Conservation (phyloP, 2,888 invertebrate species). For the Leptopilina myrica region DNA sequence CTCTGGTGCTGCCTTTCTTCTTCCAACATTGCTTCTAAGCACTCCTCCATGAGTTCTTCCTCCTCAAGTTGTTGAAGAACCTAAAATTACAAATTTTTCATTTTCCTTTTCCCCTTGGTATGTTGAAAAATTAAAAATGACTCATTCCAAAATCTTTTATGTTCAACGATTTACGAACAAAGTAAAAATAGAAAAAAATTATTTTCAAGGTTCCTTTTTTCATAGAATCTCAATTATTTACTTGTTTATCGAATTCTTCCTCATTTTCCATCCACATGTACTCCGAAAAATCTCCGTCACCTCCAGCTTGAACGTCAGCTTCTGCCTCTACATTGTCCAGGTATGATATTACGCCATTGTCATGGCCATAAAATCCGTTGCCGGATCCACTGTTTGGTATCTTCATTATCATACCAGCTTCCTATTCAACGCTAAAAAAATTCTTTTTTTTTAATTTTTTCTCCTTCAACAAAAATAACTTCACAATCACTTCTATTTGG, state of each 20-base stretch:
- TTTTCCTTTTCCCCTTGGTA: not conserved
- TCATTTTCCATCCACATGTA: conserved; percentile 97
- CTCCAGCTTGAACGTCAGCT: conserved; percentile 72
- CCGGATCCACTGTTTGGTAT: conserved; percentile 74
- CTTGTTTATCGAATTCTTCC: conserved; percentile 94
- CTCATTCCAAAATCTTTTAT: too few relatives aligned
- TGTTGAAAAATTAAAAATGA: not conserved
- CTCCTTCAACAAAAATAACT: too few relatives aligned
- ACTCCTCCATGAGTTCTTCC: conserved; percentile 92
- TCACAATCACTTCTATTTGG: not conserved
- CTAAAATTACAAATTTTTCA: conserved; percentile 75
- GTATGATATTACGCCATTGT: conserved; percentile 70
- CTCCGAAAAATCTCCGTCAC: conserved; percentile 88
- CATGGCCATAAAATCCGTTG: conserved; percentile 75
- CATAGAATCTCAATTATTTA: conserved; percentile 67
- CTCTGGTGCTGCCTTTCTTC: conserved; percentile 80
- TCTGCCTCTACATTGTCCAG: conserved; percentile 71
- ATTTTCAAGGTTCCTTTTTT: too few relatives aligned
- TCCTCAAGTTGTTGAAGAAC: conserved; percentile 91
- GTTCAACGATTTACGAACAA: too few relatives aligned
- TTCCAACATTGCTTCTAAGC: conserved; percentile 89
- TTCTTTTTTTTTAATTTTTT: conserved; percentile 18
- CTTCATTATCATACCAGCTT: conserved; percentile 75
- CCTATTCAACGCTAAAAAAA: conserved; percentile 51
- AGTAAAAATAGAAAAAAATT: too few relatives aligned